A percentile compares a stretch with the other conserved stretches of the same genome.
These are phyloP conservation scores for Arothron firmamentum DNA, from an alignment of 2,113 vertebrate species.

Conservation along the genomic window DNA sequence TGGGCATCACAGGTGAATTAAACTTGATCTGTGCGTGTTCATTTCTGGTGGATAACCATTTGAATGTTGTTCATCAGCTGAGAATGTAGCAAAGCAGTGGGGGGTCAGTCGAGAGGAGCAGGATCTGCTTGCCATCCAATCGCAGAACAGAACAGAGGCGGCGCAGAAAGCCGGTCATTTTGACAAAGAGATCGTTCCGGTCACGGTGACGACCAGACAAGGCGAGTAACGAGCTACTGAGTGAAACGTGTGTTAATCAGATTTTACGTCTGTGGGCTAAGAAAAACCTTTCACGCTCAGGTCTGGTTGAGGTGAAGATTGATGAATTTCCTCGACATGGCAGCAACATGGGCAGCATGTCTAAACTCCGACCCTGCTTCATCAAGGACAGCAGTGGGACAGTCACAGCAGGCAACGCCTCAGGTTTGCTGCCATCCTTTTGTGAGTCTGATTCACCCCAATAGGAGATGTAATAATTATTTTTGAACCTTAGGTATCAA, in stretches of 20 bases:
- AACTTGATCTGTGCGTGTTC: not conserved
- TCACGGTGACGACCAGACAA: slow-evolving; percentile 86
- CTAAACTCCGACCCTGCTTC: slow-evolving; percentile 89
- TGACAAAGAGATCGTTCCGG: slow-evolving; percentile 88
- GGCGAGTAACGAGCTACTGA: slow-evolving; percentile 63
- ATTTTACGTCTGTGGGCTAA: not conserved
- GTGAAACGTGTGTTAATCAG: not conserved
- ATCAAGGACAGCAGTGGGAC: slow-evolving; percentile 85
- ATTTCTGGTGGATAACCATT: not conserved
- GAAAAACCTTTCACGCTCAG: slow-evolving; percentile 61
- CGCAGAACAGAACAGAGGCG: slow-evolving; percentile 85
- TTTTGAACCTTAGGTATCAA: slow-evolving; percentile 80
- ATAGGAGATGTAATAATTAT: not conserved
- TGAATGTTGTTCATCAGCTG: slow-evolving; percentile 71
- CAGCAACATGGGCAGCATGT: slow-evolving; percentile 80
- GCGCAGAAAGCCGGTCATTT: slow-evolving; percentile 92
- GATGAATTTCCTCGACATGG: slow-evolving; percentile 93
- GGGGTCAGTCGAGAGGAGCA: slow-evolving; percentile 83
- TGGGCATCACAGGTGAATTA: slow-evolving; percentile 83
- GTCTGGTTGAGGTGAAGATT: slow-evolving; percentile 81
- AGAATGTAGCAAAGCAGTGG: slow-evolving; percentile 95
- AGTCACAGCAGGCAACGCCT: slow-evolving; percentile 90
- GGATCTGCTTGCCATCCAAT: slow-evolving; percentile 82
- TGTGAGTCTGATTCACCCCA: not conserved
- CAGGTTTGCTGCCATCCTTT: slow-evolving; percentile 74